These are phyloP conservation scores for Lampropteryx suffumata DNA, from an alignment of 2,888 invertebrate genomes.

Conservation along the genomic window DNA sequence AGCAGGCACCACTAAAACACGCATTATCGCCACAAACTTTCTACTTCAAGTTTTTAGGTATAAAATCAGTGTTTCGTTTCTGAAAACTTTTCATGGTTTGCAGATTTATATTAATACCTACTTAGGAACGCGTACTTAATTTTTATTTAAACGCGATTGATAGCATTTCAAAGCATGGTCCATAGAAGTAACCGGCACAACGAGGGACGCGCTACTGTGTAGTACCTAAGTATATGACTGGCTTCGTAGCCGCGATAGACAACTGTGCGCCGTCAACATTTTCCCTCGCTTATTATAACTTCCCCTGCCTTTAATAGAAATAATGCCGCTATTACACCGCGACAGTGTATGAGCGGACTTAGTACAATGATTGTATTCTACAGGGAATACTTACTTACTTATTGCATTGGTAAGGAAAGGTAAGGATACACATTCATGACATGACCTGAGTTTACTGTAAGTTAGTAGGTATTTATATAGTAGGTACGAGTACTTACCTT, in stretches of 20 bases:
- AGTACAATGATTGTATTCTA: too few species aligned
- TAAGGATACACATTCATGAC: too few species aligned
- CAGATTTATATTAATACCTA: not conserved
- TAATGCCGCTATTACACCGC: slow-evolving; percentile 9
- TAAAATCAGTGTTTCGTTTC: slow-evolving; percentile 10
- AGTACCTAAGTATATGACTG: slow-evolving; percentile 10
- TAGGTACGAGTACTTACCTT: too few species aligned
- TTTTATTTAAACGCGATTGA: too few species aligned
- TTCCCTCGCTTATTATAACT: slow-evolving; percentile 72
- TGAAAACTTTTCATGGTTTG: slow-evolving; percentile 25
- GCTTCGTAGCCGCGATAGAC: slow-evolving; percentile 42
- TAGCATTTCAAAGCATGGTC: slow-evolving; percentile 15
- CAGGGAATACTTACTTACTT: too few species aligned
- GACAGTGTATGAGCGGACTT: too few species aligned
- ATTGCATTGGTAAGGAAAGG: too few species aligned
- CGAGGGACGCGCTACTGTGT: not conserved
- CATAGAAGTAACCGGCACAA: slow-evolving; percentile 13
- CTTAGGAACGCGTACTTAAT: too few species aligned
- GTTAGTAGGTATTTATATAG: too few species aligned
- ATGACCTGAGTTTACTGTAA: too few species aligned
- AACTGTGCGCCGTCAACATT: slow-evolving; percentile 56
- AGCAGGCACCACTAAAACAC: slow-evolving; percentile 36
- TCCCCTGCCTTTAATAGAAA: slow-evolving; percentile 46
- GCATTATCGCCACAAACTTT: slow-evolving; percentile 38
- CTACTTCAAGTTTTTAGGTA: slow-evolving; percentile 12